Evolutionary conservation across 37 sponge, comb jelly and placozoan genomes (phyloP), one percentile per base, ranked within the genome.

Genomic region (Cladorhizidae sp.): DNA sequence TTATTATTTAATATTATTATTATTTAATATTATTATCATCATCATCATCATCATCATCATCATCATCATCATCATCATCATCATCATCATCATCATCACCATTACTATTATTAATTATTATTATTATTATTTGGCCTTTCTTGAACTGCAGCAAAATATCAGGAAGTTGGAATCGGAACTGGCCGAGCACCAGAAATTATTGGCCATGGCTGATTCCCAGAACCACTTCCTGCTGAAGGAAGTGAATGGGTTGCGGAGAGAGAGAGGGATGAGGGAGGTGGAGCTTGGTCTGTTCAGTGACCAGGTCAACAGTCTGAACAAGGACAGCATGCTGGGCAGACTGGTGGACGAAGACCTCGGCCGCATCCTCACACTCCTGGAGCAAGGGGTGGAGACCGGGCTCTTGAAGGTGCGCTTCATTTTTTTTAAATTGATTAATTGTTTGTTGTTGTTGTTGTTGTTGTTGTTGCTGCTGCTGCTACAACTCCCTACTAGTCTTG

Each of bases 321-420:
- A 28, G 52, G 73, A 72, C 3, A 28, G 52, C 2, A 22, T 21
- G 17, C 29, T n/a, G 52, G 58, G 59, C 7, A n/a, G 45, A 14
- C 14, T 17, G 37, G 61, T 22, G 36, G 59, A 41, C 65, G 38
- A 77, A 49, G 77, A 77, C 49, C 77, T 77, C 6, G 49, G 77
- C 21, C 77, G 63, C 50, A 6, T 77, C 31, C 37, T 77, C 37
- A 9, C 40, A 5, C 45, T 77, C 26, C 39, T 77, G 11, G 28
- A 37, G 33, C 37, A 63, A 6, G 77, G 77, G 11, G 40, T 77
- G 22, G 39, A 25, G 29, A 50, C 40, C 7, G 77, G 77, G 28
- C 22, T 18, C 26, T 28, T 77, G 9, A 77, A 63, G 65, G 77
- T 77, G 28, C n/a, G n/a, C n/a, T n/a, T n/a, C n/a, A n/a, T n/a